phyloP scores from a whole-genome alignment of 2,113 vertebrate genomes.

The Centropristis striata region DNA sequence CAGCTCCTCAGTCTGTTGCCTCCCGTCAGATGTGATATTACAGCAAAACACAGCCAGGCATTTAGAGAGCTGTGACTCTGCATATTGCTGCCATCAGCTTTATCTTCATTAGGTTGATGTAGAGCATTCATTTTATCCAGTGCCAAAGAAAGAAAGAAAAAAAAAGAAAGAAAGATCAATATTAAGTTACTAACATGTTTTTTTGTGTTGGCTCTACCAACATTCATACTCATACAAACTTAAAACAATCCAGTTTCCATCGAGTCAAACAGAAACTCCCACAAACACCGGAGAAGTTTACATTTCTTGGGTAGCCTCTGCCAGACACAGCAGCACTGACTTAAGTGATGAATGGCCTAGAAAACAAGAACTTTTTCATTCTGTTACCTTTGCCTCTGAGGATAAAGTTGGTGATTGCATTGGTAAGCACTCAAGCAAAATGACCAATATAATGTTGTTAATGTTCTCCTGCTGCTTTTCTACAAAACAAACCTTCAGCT shows the following conservation, averaged over 20 bases:
- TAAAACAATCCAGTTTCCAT: constrained; percentile 15
- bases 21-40: constrained; percentile 27
- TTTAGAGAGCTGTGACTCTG: constrained; percentile 16
- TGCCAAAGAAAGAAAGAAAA: neutral
- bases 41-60: neutral
- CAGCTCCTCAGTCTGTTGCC: constrained; percentile 6
- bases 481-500: neutral
- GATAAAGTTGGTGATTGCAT: constrained; percentile 16
- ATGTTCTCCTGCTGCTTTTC: neutral
- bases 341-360: constrained; percentile 23
- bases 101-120: constrained; percentile 17
- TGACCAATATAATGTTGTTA: neutral
- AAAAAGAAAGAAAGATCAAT: constrained; percentile 2
- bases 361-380: neutral
- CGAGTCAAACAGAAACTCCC: constrained; percentile 1
- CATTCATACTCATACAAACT: neutral
- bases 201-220: neutral
- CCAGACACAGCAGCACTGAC: constrained; percentile 15
- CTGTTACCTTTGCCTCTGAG: neutral
- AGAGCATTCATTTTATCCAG: neutral
- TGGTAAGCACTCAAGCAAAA: neutral
- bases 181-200: constrained; percentile 1
- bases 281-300: neutral
- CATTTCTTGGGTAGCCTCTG: neutral
- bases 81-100: neutral